A percentile compares a stretch with the other conserved stretches of the same genome.
Conservation (phyloP, 2,113 vertebrate genomes). For the Odocoileus hemionus region DNA sequence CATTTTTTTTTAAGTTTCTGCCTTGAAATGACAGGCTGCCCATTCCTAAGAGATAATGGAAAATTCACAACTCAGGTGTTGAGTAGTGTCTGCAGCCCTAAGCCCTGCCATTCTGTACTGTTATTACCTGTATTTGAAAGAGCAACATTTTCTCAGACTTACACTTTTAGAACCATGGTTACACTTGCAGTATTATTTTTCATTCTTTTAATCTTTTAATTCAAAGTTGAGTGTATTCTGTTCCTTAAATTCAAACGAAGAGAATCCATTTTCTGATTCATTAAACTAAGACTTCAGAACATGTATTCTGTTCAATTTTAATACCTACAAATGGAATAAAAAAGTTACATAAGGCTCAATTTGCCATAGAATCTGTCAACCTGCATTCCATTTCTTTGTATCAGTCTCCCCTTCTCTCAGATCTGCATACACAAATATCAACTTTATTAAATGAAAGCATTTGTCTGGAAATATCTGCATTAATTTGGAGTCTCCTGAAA, state of each 20-base stretch:
- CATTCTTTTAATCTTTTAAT: not conserved
- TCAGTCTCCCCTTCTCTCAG: not conserved
- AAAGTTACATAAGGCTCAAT: not conserved
- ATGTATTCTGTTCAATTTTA: not conserved
- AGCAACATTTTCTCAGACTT: not conserved
- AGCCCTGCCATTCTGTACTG: not conserved
- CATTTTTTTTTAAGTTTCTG: not conserved
- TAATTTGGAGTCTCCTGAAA: not conserved
- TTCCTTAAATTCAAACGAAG: not conserved
- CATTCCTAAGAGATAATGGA: not conserved
- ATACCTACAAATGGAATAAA: not conserved
- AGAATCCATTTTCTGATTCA: not conserved
- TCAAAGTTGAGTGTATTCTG: not conserved
- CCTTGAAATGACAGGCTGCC: not conserved
- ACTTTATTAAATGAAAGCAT: not conserved
- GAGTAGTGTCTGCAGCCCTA: not conserved
- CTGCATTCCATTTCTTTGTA: not conserved
- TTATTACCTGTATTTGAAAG: not conserved
- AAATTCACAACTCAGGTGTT: not conserved
- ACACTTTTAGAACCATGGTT: not conserved
- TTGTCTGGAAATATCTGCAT: not conserved
- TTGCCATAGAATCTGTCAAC: not conserved
- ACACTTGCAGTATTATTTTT: not conserved
- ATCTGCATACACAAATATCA: not conserved
- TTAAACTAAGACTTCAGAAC: not conserved